These are phyloP conservation scores for Hyles lineata DNA, from an alignment of 2,888 invertebrate genomes.

Conservation along the genomic window DNA sequence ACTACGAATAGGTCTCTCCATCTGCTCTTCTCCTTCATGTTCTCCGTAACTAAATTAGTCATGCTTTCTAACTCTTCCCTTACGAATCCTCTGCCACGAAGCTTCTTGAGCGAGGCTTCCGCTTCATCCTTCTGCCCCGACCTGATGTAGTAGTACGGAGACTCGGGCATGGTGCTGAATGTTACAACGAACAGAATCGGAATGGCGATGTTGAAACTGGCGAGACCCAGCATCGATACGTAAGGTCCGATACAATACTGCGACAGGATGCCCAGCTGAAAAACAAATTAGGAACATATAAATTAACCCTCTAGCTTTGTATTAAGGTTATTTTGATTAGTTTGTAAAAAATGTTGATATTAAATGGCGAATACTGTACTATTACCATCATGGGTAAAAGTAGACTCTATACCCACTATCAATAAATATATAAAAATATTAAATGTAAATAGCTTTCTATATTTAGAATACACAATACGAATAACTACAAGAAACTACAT, in stretches of 20 bases:
- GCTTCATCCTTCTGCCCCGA: constrained; percentile 81
- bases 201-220: constrained; percentile 83
- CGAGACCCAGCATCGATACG: constrained; percentile 82
- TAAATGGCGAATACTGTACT: too few relatives aligned
- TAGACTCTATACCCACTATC: too few relatives aligned
- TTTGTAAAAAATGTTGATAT: neutral
- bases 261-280: constrained; percentile 84
- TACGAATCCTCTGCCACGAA: constrained; percentile 83
- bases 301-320: too few relatives aligned
- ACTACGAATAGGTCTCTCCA: constrained; percentile 78
- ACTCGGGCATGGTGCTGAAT: constrained; percentile 87
- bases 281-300: neutral
- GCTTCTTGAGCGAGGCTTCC: constrained; percentile 80
- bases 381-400: too few relatives aligned
- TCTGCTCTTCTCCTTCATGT: constrained; percentile 79
- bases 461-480: too few relatives aligned
- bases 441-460: too few relatives aligned
- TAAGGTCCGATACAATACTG: constrained; percentile 86
- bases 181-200: constrained; percentile 83
- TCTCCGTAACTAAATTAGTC: constrained; percentile 80
- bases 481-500: neutral
- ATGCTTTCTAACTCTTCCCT: constrained; percentile 83
- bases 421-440: too few relatives aligned
- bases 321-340: too few relatives aligned
- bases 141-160: constrained; percentile 86